Conservation (phyloP, 2,888 invertebrate species). For the Agrenia bidenticulata region DNA sequence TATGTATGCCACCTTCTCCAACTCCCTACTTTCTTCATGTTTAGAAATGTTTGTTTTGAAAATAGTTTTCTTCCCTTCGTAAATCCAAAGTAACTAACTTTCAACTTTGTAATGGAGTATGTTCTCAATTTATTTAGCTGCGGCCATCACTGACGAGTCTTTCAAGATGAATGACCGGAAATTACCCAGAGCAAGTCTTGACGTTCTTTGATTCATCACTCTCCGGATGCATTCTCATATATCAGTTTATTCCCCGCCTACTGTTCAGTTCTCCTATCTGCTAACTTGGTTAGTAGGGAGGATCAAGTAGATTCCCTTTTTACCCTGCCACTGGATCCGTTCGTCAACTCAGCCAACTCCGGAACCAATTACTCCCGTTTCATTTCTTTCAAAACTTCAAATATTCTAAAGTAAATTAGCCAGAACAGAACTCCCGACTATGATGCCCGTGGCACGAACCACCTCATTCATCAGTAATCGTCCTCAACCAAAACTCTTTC, state of each 20-base stretch:
- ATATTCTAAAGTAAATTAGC: slow-evolving; percentile 8
- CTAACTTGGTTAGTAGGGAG: slow-evolving; percentile 5
- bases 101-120: too few species aligned
- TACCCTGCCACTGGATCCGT: neutral
- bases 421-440: neutral
- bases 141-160: neutral
- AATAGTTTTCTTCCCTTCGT: too few species aligned
- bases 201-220: slow-evolving; percentile 45
- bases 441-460: neutral
- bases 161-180: slow-evolving; percentile 45
- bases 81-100: too few species aligned
- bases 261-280: neutral
- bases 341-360: slow-evolving; percentile 12
- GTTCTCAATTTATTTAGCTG: too few species aligned
- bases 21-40: too few species aligned
- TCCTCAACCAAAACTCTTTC: neutral
- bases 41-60: too few species aligned
- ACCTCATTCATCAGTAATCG: neutral
- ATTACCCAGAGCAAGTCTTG: slow-evolving; percentile 36
- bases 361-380: slow-evolving; percentile 21
- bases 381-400: slow-evolving; percentile 7
- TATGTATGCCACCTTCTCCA: too few species aligned
- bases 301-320: neutral
- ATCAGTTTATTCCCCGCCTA: slow-evolving; percentile 22
- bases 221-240: slow-evolving; percentile 31